A percentile compares a stretch with the other conserved stretches of the same genome.
Evolutionary conservation across 2,113 vertebrate genomes (phyloP).

Genomic region (Engystomops pustulosus): DNA sequence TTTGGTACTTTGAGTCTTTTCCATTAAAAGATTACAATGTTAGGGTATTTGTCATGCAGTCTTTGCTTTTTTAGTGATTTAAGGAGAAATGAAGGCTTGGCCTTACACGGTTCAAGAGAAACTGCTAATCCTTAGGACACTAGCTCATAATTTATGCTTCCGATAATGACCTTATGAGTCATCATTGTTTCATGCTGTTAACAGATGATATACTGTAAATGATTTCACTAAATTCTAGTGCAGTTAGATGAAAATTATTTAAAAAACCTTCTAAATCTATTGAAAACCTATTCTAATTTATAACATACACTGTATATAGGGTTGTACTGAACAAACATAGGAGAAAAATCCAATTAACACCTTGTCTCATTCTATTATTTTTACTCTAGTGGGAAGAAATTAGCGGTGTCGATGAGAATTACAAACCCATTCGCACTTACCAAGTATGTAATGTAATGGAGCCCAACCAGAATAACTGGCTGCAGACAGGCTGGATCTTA

Average conservation of each 20-base stretch:
- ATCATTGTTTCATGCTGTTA: not conserved
- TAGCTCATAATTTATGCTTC: constrained; percentile 24
- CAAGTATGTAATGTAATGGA: constrained; percentile 98
- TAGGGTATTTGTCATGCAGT: not conserved
- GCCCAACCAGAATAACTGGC: constrained; percentile 96
- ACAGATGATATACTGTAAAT: constrained; percentile 15
- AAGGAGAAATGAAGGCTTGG: not conserved
- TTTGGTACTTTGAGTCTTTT: not conserved
- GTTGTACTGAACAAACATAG: not conserved
- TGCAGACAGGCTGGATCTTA: constrained; percentile 93
- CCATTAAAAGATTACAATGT: constrained; percentile 22
- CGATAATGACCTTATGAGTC: constrained; percentile 26
- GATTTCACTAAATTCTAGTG: constrained; percentile 2
- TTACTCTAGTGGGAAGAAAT: constrained; percentile 94
- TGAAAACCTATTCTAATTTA: not conserved
- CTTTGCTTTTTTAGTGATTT: not conserved
- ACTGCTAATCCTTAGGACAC: constrained; percentile 12
- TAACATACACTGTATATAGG: not conserved
- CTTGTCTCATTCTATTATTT: constrained; percentile 7
- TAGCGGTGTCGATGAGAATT: constrained; percentile 92
- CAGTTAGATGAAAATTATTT: not conserved
- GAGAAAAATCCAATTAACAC: not conserved
- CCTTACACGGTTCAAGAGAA: not conserved
- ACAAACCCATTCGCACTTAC: constrained; percentile 92
- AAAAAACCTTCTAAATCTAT: not conserved